These are phyloP conservation scores for Piliocolobus tephrosceles DNA, from an alignment of 2,113 vertebrate genomes.

Conservation along the genomic window DNA sequence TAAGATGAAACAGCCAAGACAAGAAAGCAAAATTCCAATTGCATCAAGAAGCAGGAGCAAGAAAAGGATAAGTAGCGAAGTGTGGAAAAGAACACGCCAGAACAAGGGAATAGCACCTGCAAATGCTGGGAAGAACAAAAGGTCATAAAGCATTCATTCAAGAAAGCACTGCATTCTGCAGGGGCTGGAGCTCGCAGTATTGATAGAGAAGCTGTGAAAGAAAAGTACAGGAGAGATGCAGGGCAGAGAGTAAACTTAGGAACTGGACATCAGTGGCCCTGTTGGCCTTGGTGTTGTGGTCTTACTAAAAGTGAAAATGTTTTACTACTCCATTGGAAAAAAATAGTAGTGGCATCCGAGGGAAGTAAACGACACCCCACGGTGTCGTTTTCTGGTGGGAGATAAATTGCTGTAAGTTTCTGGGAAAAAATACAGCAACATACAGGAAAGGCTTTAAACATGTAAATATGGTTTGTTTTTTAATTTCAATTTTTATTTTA, in stretches of 20 bases:
- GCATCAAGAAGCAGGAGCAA: not conserved
- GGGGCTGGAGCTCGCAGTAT: not conserved
- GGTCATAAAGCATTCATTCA: not conserved
- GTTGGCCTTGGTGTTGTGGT: no score
- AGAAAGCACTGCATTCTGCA: not conserved
- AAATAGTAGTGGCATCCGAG: no score
- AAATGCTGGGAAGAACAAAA: not conserved
- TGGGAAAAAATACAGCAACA: not conserved
- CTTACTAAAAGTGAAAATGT: not conserved
- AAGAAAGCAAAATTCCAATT: not conserved
- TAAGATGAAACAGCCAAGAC: not conserved
- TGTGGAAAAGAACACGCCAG: not conserved
- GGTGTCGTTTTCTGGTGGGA: not conserved
- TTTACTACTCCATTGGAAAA: not conserved
- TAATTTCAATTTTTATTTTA: no score
- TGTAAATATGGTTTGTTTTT: not conserved
- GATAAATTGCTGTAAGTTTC: not conserved
- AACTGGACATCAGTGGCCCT: not conserved
- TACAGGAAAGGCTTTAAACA: not conserved
- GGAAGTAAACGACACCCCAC: not conserved
- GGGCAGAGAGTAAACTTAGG: not conserved
- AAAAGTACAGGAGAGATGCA: not conserved
- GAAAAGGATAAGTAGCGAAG: not conserved
- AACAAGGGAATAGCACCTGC: not conserved
- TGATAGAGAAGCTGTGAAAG: not conserved